phyloP scores from a whole-genome alignment of 1,140 invertebrate genomes.

The Zaprionus camerounensis region DNA sequence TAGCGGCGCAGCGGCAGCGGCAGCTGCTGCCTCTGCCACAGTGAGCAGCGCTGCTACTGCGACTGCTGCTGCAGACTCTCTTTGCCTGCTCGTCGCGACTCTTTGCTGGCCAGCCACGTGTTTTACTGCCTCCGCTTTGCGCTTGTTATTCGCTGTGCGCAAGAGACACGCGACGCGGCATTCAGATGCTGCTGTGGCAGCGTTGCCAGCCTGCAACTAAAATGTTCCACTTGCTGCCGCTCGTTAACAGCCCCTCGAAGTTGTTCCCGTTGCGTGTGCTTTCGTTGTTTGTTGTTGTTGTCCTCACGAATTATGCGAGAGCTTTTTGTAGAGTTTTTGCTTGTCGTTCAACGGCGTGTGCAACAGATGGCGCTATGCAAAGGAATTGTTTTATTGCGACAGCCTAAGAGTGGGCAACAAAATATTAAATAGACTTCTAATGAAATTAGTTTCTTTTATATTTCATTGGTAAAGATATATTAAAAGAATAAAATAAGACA shows the following conservation, averaged over 20 bases:
- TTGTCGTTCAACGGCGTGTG: background rate
- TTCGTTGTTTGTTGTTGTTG: constrained; percentile 3
- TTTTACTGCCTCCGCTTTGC: constrained; percentile 62
- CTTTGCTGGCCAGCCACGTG: constrained; percentile 62
- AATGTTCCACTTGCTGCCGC: background rate
- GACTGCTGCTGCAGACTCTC: constrained; percentile 13
- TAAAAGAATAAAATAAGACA: background rate
- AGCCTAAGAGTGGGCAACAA: constrained; percentile 4
- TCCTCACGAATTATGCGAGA: background rate
- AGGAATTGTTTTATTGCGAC: background rate
- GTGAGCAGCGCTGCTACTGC: constrained; percentile 33
- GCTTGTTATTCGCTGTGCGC: constrained; percentile 67
- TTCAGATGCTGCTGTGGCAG: constrained; percentile 11
- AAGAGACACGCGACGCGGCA: constrained; percentile 9
- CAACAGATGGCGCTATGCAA: constrained; percentile 41
- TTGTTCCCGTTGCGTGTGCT: constrained; percentile 22
- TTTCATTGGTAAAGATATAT: too few species aligned
- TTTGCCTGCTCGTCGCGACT: constrained; percentile 11
- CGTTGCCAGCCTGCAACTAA: constrained; percentile 38
- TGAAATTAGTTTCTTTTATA: too few species aligned
- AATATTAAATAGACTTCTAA: background rate
- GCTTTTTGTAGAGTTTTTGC: constrained; percentile 41
- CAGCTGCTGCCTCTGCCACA: constrained; percentile 4
- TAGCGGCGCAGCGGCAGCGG: background rate
- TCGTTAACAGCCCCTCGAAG: background rate